A percentile compares a stretch with the other conserved stretches of the same genome.
phyloP scores from a whole-genome alignment of 2,113 vertebrate genomes.

The Gavia stellata region DNA sequence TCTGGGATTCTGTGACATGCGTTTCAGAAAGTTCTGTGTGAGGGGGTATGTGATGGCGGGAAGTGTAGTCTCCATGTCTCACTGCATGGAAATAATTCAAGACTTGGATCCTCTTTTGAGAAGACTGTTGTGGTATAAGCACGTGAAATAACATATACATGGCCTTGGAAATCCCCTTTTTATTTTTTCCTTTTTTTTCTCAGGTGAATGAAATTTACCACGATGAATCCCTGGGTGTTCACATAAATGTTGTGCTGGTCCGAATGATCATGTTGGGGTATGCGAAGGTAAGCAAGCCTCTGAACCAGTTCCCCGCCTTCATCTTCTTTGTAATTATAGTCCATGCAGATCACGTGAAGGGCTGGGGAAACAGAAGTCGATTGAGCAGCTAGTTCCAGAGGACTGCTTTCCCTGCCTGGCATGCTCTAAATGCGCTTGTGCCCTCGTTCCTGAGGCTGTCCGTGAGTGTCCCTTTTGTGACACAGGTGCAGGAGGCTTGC shows the following conservation, averaged over 20 bases:
- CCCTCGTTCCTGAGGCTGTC: neutral
- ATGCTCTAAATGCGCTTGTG: too few species aligned
- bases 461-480: neutral
- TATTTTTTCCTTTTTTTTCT: neutral
- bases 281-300: conserved; percentile 81
- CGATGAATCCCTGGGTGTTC: conserved; percentile 90
- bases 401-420: neutral
- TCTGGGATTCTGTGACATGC: too few species aligned
- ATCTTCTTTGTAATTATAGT: rapidly evolving
- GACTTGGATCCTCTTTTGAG: neutral
- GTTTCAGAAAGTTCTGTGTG: neutral
- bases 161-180: neutral
- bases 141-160: rapidly evolving
- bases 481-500: neutral
- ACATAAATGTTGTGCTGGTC: conserved; percentile 96
- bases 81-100: neutral
- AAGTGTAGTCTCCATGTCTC: neutral
- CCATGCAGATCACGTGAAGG: rapidly evolving
- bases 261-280: conserved; percentile 98
- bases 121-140: neutral
- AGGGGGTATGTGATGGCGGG: neutral
- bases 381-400: neutral
- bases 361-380: neutral
- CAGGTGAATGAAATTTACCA: conserved; percentile 99
- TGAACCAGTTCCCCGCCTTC: rapidly evolving